Base-by-base conservation (phyloP, 2,797 vertebrate genomes). In the Chelonia mydas region DNA sequence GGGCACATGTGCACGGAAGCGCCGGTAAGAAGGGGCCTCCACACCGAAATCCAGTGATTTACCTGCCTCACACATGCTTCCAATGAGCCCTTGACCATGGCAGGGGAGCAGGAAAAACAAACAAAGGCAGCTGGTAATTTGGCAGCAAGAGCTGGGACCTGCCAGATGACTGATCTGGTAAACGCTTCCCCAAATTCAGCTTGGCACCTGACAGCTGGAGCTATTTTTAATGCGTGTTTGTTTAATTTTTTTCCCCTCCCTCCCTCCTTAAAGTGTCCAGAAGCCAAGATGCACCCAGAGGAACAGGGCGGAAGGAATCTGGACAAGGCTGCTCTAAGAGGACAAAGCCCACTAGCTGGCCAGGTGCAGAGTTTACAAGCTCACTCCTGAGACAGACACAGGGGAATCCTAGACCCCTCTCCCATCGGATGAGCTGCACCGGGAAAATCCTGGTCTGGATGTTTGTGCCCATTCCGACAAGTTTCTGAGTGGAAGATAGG, bases 161-260 rank as follows among this genome's bases (percentile, higher is more conserved):
- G 96, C 96, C 96, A 97, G 96, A 96, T 94, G 90, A 96, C 94
- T 94, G 92, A 90, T 93, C 89, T 92, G 93, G 94, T 94, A 86
- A 95, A 92, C 92, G 74, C 84, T 91, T 90, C 96, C 95, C 96
- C 96, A 96, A 95, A 96, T 93, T 87, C 86, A 8, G 90, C 96
- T 96, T 96, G 96, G 95, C 97, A 97, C 97, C 97, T 97, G 96
- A 96, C 96, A 95, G 90, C 93, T 92, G 94, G 94, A 97, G 95
- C 95, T 95, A 96, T 97, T 96, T 97, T 97, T 96, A 97, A 97
- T 96, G 94, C 25, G 47, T 15, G 80, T 83, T 91, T 92, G 96
- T 96, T 96, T 97, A 95, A 96, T 97, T 97, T 91, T 96, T 92
- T 92, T 92, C 90, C 54, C 88, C 81, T 80, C 93, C 49, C 81